Base-by-base conservation (phyloP, 2,888 invertebrate genomes). In the Campoplex nolae region DNA sequence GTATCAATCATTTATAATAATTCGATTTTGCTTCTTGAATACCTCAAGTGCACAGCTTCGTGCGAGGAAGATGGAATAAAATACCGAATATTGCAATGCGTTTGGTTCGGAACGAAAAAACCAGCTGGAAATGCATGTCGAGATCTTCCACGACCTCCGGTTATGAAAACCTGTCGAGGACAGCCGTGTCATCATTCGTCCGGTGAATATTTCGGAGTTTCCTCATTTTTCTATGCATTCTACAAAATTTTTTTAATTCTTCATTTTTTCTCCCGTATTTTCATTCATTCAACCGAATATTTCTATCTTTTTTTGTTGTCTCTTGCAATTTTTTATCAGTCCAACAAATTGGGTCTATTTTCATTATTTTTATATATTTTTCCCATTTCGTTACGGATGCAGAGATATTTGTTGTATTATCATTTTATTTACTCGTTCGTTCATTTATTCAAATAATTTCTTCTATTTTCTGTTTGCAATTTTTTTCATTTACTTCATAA, bases 51-150 rank as follows among this genome's bases (percentile, higher is more conserved):
- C 94, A 96, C 97, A 90, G 98, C 98, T 35, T 95, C 96, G 0
- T 99, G 99, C 93, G 98, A 97, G 65, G 96, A 96, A 85, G 96
- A 96, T 90, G 99, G 99, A 0, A 97, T 98, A 79, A 97, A 98
- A 94, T 98, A 98, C 93, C 96, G 99, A 90, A 97, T 97, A 90
- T 95, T 99, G 83, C 97, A 98, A 91, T 99, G 99, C 95, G 98
- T 99, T 88, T 99, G 99, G 99, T 97, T 96, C 91, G 97, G 97
- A 8, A 97, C 97, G 32, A 97, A 96, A 90, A 96, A 96, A 91
- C 96, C 98, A 48, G 98, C 98, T 9, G 98, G 97, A 23, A 97
- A 97, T 88, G 97, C 97, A 23, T 99, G 99, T 94, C 96, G 97
- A 89, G 96, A 97, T 86, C 95, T 97, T 90, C 95, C 96, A 0